Conservation (phyloP, 2,797 vertebrate genomes). For the Galago senegalensis region DNA sequence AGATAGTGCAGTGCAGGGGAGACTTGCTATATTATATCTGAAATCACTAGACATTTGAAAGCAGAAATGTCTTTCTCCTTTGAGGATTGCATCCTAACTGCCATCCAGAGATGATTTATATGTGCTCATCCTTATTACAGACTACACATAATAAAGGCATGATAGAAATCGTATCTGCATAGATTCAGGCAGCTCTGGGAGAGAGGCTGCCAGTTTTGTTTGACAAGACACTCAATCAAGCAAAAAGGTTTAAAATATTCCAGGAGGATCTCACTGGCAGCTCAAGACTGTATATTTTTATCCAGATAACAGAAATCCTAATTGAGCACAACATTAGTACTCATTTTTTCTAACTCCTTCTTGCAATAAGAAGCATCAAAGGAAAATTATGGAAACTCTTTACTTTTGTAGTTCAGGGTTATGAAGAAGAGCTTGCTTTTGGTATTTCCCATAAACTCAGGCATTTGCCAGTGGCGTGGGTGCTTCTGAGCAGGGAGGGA, state of each 20-base stretch:
- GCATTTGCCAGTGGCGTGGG: conserved; percentile 32
- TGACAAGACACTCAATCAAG: conserved; percentile 92
- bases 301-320: conserved; percentile 86
- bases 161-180: conserved; percentile 92
- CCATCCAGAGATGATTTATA: conserved; percentile 91
- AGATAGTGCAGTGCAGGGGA: conserved; percentile 85
- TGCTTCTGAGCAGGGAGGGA: neutral
- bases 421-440: conserved; percentile 77
- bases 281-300: conserved; percentile 86
- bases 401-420: neutral
- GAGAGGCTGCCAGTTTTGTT: conserved; percentile 91
- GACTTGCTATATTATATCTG: conserved; percentile 87
- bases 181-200: conserved; percentile 91
- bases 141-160: conserved; percentile 91
- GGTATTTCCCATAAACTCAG: conserved; percentile 74
- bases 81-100: conserved; percentile 91
- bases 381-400: conserved; percentile 76
- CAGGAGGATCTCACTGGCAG: conserved; percentile 87
- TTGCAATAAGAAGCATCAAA: conserved; percentile 60
- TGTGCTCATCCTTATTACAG: conserved; percentile 90
- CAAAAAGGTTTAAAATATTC: conserved; percentile 90
- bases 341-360: conserved; percentile 81
- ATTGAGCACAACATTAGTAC: conserved; percentile 83
- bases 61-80: conserved; percentile 90
- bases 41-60: conserved; percentile 89